Base-by-base conservation (phyloP, 2,113 vertebrate species). In the Galemys pyrenaicus region DNA sequence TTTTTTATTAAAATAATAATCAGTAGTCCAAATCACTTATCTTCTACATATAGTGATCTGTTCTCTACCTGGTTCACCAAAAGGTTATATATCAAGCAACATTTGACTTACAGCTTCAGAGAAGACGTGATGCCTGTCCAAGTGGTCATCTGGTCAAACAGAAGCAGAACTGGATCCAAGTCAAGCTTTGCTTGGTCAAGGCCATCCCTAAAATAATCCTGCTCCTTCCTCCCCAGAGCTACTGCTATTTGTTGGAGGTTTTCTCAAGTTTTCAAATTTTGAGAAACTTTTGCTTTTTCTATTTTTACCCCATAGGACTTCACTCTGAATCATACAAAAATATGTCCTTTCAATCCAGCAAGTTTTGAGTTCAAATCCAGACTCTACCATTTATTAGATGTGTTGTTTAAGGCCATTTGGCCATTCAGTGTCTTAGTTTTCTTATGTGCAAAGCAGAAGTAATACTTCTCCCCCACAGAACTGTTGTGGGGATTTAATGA, bases 21-120 rank as follows among this genome's bases (percentile, higher is more conserved):
- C 64, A 87, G 24, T 82, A 71, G 89, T 54, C 54, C 26, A 71
- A 49, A 46, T 49, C 35, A 12, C 28, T 58, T 86, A 41, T 54
- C 28, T 88, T 60, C 93, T 94, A 88, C 92, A 70, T 60, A 75
- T 26, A n/a, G 54, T 71, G 60, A 81, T 74, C 24, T 67, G 22
- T 26, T 91, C n/a, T 12, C 10, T 15, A 51, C 2, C 5, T 73
- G 73, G 6, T 49, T 22, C 37, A 82, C 2, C 32, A 89, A 62
- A n/a, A 49, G 9, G 16, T 9, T 70, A 70, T 28, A 41, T 44
- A 46, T 28, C 19, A 65, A 78, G 41, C 13, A 30, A 17, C 3
- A 49, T 28, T 46, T 89, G 60, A 19, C 9, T 49, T 81, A 32
- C 6, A 60, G 19, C 39, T 82, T 89, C 39, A 13, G 70, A 64